These are phyloP conservation scores for Troides helena DNA, from an alignment of 2,888 invertebrate genomes.

Conservation along the genomic window DNA sequence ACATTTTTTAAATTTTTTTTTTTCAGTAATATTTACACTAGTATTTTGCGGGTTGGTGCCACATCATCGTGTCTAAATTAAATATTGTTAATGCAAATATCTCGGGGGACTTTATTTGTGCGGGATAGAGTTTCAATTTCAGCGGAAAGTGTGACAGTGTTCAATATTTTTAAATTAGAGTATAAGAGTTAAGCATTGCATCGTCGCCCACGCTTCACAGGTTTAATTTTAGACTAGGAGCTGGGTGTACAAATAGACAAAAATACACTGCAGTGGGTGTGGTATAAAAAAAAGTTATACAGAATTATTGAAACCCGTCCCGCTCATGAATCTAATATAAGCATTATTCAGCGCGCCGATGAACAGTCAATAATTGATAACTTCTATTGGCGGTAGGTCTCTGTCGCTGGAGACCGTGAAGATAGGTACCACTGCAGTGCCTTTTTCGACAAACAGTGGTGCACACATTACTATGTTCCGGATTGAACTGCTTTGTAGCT, in stretches of 20 bases:
- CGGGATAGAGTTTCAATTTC: neutral
- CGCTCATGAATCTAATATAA: conserved; percentile 3
- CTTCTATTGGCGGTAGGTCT: too few species aligned
- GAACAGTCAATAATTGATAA: neutral
- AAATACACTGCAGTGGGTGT: conserved; percentile 15
- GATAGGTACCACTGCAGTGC: too few species aligned
- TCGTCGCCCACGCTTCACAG: conserved; percentile 21
- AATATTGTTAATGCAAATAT: neutral
- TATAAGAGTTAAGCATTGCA: conserved; percentile 25
- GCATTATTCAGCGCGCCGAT: neutral
- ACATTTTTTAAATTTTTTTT: too few species aligned
- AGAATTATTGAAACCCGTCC: conserved; percentile 11
- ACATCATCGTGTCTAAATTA: neutral
- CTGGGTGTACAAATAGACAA: conserved; percentile 17
- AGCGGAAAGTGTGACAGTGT: neutral
- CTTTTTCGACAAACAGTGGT: too few species aligned
- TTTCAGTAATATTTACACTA: neutral
- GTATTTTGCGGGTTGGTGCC: neutral
- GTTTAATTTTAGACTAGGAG: conserved; percentile 25
- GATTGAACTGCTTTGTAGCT: too few species aligned
- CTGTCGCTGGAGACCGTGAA: too few species aligned
- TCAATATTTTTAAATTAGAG: conserved; percentile 21
- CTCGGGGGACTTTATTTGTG: neutral
- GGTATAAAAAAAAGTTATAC: conserved; percentile 15
- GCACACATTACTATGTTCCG: too few species aligned